Evolutionary conservation across 2,113 vertebrate genomes (phyloP).

Genomic region (Clarias batrachus): DNA sequence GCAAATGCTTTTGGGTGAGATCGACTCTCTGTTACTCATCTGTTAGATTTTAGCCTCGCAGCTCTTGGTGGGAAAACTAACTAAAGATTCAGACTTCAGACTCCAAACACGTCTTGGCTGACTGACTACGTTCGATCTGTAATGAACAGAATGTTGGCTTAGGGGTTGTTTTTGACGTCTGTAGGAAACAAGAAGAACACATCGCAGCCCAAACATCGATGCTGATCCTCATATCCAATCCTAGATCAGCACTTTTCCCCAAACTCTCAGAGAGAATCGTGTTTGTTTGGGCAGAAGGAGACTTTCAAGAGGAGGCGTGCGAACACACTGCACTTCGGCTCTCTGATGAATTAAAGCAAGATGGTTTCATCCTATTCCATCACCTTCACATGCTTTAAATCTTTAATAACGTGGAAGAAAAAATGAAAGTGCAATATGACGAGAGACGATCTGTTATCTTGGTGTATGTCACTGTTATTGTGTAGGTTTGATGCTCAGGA

Average conservation of each 20-base stretch:
- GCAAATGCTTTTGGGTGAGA: background rate
- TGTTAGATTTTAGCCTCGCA: background rate
- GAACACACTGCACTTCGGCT: background rate
- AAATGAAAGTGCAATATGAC: constrained; percentile 60
- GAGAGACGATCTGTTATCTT: constrained; percentile 40
- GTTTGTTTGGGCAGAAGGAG: background rate
- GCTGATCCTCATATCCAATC: background rate
- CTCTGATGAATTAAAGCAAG: background rate
- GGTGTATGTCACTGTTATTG: constrained; percentile 48
- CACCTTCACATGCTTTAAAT: background rate
- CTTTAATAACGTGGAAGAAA: constrained; percentile 29
- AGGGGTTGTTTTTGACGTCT: background rate
- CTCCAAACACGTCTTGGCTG: background rate
- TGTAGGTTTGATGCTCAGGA: constrained; percentile 42
- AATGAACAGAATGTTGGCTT: background rate
- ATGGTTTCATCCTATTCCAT: background rate
- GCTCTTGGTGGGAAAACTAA: background rate
- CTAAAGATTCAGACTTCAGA: background rate
- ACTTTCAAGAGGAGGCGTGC: background rate
- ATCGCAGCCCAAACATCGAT: background rate
- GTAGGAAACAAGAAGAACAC: background rate
- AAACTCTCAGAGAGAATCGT: background rate
- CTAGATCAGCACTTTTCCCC: background rate
- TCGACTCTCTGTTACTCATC: background rate
- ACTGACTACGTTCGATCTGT: background rate